These are phyloP conservation scores for Elachura formosa DNA, from an alignment of 2,113 vertebrate species.

Conservation along the genomic window DNA sequence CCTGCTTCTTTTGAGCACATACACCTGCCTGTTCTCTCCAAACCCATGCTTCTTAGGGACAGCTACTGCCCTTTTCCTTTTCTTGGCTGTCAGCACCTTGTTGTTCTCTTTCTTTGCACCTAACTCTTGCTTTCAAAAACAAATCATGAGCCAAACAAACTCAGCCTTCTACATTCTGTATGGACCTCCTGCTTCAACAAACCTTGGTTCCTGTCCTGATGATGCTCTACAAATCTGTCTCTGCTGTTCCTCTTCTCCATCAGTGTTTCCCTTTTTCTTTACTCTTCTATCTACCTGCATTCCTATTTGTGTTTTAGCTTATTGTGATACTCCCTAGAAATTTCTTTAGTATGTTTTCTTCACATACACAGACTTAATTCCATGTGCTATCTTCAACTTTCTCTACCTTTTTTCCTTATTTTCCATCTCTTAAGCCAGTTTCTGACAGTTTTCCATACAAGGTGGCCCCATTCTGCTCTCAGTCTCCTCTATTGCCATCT, in stretches of 20 bases:
- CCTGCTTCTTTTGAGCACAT: not conserved
- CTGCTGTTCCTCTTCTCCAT: not conserved
- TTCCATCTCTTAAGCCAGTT: not conserved
- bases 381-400: not conserved
- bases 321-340: not conserved
- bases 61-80: not conserved
- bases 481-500: not conserved
- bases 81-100: rapidly evolving
- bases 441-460: not conserved
- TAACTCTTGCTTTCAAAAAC: not conserved
- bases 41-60: not conserved
- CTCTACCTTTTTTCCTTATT: not conserved
- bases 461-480: not conserved
- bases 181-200: not conserved
- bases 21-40: not conserved
- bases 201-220: not conserved
- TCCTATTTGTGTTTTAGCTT: not conserved
- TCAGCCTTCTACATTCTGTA: not conserved
- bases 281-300: not conserved
- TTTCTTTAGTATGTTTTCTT: not conserved
- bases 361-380: not conserved
- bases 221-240: not conserved
- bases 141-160: not conserved
- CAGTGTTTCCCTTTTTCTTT: not conserved
- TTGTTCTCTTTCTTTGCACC: not conserved